These are phyloP conservation scores for Coracopsis vasa DNA, from an alignment of 2,113 vertebrate species.

Conservation along the genomic window DNA sequence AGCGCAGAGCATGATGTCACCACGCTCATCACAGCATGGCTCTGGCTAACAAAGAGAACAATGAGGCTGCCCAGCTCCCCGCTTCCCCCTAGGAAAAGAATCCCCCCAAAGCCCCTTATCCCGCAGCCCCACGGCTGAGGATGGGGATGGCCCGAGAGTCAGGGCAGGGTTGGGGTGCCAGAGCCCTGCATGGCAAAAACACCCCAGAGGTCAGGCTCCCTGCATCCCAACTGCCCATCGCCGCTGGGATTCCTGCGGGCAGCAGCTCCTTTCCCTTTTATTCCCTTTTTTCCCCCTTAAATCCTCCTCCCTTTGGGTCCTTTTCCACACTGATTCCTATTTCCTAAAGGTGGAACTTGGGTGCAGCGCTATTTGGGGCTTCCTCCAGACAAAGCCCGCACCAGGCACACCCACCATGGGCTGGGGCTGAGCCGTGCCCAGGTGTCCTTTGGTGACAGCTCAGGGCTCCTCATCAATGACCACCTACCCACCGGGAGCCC, in stretches of 20 bases:
- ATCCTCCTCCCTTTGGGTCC: neutral
- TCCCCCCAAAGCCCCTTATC: neutral
- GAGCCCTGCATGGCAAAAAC: neutral
- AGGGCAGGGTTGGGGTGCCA: neutral
- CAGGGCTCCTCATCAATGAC: neutral
- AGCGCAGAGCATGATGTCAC: slow-evolving; percentile 89
- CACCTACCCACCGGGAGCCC: neutral
- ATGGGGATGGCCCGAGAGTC: neutral
- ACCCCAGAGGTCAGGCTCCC: neutral
- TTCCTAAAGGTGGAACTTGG: neutral
- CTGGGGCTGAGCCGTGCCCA: neutral
- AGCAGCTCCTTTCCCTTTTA: neutral
- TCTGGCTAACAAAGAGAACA: slow-evolving; percentile 99
- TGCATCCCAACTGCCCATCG: neutral
- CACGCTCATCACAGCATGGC: slow-evolving; percentile 86
- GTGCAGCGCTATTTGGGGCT: neutral
- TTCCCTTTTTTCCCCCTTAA: neutral
- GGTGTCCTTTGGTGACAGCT: slow-evolving; percentile 13
- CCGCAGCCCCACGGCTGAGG: neutral
- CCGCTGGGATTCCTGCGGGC: neutral
- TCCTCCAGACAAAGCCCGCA: slow-evolving; percentile 19
- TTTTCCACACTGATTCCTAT: neutral
- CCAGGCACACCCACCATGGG: slow-evolving; percentile 18
- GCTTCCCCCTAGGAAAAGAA: neutral
- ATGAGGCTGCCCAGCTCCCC: slow-evolving; percentile 71